Base-by-base conservation (phyloP, 2,113 vertebrate genomes). In the Suricata suricatta region DNA sequence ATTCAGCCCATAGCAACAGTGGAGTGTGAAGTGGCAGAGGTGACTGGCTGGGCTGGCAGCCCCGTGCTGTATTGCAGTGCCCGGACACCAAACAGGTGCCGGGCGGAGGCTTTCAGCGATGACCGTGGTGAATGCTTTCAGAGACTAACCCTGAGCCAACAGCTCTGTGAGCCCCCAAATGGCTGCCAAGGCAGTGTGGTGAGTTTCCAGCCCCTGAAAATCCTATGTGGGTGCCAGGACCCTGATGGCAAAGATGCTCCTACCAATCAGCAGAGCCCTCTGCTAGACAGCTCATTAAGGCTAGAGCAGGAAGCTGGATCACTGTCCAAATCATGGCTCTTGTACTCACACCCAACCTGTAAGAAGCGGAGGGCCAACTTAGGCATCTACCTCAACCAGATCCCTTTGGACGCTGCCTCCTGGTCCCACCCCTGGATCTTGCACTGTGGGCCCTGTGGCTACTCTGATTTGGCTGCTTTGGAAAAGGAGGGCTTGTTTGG, bases 111-210 rank as follows among this genome's bases (percentile, higher is more conserved):
- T 0, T 50, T 99, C 38, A 99, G 99, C 79, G 14, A 87, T 4
- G 98, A 99, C 88, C 47, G 76, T 0, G 99, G 99, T 12, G n/a
- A 96, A 66, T 95, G 33, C 4, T 99, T 99, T 41, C 95, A 98
- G 92, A 98, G 88, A 8, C 96, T 98, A 5, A 80, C 63, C 81
- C 83, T 87, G 16, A 99, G 98, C 76, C 27, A 0, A 1, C 98
- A 98, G 87, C 98, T 99, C 6, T 87, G 95, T 0, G 99, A 99
- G 31, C 98, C 99, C 0, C 97, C 74, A 0, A 77, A 13, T 4
- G 99, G 99, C 0, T 99, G 99, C 71, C 99, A 99, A 57, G 99
- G 99, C 63, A 99, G 99, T 63, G 98, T 99, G 60, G 98, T 99
- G 52, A 99, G 99, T 94, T 99, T 99, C 35, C 77, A 76, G 0